Evolutionary conservation across 2,888 invertebrate genomes (phyloP).

Genomic region (Drosophila merina): DNA sequence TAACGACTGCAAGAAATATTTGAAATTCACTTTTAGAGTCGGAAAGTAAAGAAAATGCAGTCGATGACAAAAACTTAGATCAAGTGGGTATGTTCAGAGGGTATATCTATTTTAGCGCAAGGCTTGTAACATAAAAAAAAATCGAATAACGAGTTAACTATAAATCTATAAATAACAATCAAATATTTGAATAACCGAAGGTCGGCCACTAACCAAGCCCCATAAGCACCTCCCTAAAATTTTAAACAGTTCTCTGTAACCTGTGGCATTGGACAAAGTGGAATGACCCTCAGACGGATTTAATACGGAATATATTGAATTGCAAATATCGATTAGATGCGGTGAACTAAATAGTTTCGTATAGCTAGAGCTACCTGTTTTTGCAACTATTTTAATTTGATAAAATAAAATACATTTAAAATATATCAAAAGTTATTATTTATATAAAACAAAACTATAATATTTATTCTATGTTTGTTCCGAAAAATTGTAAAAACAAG

Average conservation of each 20-base stretch:
- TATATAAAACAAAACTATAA: no score
- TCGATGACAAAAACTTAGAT: conserved; percentile 46
- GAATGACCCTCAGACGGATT: conserved; percentile 61
- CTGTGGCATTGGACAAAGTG: conserved; percentile 62
- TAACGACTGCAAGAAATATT: conserved; percentile 62
- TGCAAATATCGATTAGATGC: conserved; percentile 22
- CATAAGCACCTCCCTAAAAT: conserved; percentile 5
- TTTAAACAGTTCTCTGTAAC: conserved; percentile 53
- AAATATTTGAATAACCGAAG: conserved; percentile 60
- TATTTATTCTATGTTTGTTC: no score
- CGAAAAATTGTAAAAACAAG: neutral
- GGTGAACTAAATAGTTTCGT: neutral
- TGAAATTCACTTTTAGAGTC: conserved; percentile 73
- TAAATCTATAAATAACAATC: conserved; percentile 38
- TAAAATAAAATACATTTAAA: no score
- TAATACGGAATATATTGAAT: conserved; percentile 17
- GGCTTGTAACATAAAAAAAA: neutral
- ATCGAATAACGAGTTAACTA: neutral
- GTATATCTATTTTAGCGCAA: neutral
- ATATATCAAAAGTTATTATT: no score
- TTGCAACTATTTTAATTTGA: no score
- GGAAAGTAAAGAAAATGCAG: conserved; percentile 32
- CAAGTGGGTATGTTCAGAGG: neutral
- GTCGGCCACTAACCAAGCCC: conserved; percentile 33
- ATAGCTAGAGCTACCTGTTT: neutral